phyloP scores from a whole-genome alignment of 2,113 vertebrate genomes.

The Helogale parvula region DNA sequence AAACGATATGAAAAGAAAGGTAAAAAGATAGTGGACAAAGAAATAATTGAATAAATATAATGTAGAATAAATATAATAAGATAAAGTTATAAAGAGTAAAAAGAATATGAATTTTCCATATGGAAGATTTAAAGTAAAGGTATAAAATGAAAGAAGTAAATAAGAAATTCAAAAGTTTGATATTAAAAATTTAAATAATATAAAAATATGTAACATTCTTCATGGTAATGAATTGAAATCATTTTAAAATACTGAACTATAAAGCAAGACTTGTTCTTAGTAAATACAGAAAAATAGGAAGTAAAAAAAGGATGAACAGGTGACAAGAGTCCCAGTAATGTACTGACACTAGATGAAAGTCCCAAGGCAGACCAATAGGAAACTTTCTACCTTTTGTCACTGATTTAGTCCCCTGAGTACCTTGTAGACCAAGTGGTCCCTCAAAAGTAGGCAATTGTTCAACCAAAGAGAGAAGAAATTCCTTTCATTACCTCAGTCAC shows the following conservation, averaged over 20 bases:
- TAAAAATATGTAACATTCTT: not conserved
- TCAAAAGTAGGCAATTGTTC: not conserved
- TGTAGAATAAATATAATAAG: not conserved
- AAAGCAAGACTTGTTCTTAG: not conserved
- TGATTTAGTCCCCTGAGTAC: not conserved
- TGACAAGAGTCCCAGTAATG: not conserved
- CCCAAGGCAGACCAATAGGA: not conserved
- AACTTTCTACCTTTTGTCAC: not conserved
- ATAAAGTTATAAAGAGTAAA: not conserved
- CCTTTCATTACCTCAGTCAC: not conserved
- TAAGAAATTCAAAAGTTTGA: not conserved
- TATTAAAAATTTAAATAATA: not conserved
- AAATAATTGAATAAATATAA: not conserved
- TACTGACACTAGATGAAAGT: not conserved
- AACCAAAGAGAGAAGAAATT: not conserved
- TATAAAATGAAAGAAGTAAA: not conserved
- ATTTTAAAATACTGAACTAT: not conserved
- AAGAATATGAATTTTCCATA: not conserved
- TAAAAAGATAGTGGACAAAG: not conserved
- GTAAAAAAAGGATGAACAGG: not conserved
- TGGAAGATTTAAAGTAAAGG: not conserved
- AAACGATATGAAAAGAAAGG: not conserved
- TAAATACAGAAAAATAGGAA: not conserved
- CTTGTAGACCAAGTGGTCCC: not conserved
- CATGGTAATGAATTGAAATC: not conserved